phyloP scores from a whole-genome alignment of 2,888 invertebrate species.

The Palloptera scutellata region DNA sequence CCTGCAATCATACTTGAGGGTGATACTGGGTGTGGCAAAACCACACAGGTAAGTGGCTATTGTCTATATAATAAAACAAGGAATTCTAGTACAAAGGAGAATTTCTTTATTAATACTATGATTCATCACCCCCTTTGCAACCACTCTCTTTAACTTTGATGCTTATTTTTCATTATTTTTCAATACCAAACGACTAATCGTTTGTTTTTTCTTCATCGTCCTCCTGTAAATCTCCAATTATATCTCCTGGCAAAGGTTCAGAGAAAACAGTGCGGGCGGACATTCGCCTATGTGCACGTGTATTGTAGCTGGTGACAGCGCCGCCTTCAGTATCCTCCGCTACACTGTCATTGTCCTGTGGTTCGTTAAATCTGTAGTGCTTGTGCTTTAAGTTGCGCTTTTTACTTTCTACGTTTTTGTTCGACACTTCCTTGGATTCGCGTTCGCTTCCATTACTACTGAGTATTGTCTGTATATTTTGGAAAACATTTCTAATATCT shows the following conservation, averaged over 20 bases:
- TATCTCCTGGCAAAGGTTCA: slow-evolving; percentile 43
- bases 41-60: slow-evolving; percentile 69
- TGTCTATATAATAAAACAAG: too few relatives aligned
- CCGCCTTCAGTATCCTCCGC: neutral
- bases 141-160: neutral
- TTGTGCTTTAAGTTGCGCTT: slow-evolving; percentile 28
- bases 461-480: slow-evolving; percentile 41
- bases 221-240: slow-evolving; percentile 38
- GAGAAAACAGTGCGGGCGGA: slow-evolving; percentile 47
- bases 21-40: slow-evolving; percentile 94
- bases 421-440: neutral
- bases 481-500: slow-evolving; percentile 40
- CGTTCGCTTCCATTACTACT: slow-evolving; percentile 23
- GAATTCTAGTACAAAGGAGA: too few relatives aligned
- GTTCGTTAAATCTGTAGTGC: slow-evolving; percentile 17
- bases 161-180: too few relatives aligned
- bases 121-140: too few relatives aligned
- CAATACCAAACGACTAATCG: too few relatives aligned
- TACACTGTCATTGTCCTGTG: neutral
- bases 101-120: too few relatives aligned
- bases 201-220: neutral
- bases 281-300: slow-evolving; percentile 41
- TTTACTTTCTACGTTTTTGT: neutral
- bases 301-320: neutral
- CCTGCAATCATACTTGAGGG: slow-evolving; percentile 88